Conservation (phyloP, 1,140 invertebrate genomes). For the roundworm (Caenorhabditis elegans) region WBcel235 BX284603.4:3961501-3962000, state of each 20-base stretch:
- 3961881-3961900: too few relatives aligned
- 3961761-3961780: too few relatives aligned
- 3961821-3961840: too few relatives aligned
- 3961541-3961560: neutral
- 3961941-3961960: too few relatives aligned
- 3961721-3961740: neutral
- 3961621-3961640: neutral
- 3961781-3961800: neutral
- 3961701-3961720: neutral
- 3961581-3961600: neutral
- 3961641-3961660: neutral
- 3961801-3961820: too few relatives aligned
- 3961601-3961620: neutral
- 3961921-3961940: too few relatives aligned
- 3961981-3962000: too few relatives aligned
- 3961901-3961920: too few relatives aligned
- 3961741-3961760: neutral
- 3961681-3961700: neutral
- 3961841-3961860: too few relatives aligned
- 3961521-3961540: neutral
- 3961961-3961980: too few relatives aligned
- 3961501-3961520: neutral
- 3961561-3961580: neutral
- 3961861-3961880: too few relatives aligned
- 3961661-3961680: slow-evolving; percentile 21